phyloP scores from a whole-genome alignment of 1,140 invertebrate species.

The Bombyx mandarina region DNA sequence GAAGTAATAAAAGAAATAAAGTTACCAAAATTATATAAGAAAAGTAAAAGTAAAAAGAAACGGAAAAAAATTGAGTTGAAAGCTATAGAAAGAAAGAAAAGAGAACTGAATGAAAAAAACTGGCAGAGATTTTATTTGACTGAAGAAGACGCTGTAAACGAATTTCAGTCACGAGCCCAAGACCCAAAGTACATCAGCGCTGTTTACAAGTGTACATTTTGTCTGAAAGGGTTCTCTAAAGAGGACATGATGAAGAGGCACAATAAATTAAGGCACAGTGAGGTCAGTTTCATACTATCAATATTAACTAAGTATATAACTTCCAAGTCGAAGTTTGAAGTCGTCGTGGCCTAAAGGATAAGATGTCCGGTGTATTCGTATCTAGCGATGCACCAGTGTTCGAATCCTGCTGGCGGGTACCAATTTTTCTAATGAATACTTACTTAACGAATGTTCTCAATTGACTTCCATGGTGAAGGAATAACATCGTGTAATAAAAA shows the following conservation, averaged over 20 bases:
- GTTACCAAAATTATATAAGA: slow-evolving; percentile 1
- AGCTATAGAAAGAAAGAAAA: slow-evolving; percentile 1
- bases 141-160: slow-evolving; percentile 44
- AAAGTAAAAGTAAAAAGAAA: neutral
- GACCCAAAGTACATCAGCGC: slow-evolving; percentile 33
- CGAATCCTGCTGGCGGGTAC: too few relatives aligned
- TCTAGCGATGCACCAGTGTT: too few relatives aligned
- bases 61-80: slow-evolving; percentile 7
- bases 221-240: slow-evolving; percentile 50
- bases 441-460: too few relatives aligned
- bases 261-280: slow-evolving; percentile 33
- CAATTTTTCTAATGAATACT: too few relatives aligned
- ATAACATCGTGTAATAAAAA: too few relatives aligned
- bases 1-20: slow-evolving; percentile 2
- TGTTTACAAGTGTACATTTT: slow-evolving; percentile 37
- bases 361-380: too few relatives aligned
- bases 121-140: slow-evolving; percentile 38
- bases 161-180: slow-evolving; percentile 27
- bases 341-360: too few relatives aligned
- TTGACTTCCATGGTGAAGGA: too few relatives aligned
- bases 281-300: slow-evolving; percentile 21
- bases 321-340: too few relatives aligned
- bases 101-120: slow-evolving; percentile 25
- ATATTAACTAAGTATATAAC: too few relatives aligned
- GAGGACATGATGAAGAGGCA: slow-evolving; percentile 44